Evolutionary conservation across 2,797 vertebrate species (phyloP), one percentile per base, ranked within the genome.

Genomic region (Pseudomugil tenellus): DNA sequence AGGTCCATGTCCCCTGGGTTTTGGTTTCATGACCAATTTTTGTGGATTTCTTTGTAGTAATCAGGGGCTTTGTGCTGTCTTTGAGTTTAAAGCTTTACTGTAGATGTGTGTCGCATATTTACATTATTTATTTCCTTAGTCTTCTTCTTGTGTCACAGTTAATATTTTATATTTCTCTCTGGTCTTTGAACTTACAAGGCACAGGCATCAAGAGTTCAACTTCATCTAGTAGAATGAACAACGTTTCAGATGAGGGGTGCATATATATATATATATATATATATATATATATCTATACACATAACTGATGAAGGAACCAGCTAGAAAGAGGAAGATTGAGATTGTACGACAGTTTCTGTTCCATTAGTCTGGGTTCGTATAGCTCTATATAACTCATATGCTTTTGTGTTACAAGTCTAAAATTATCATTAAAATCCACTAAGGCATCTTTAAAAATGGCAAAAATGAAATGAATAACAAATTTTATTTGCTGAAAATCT

Each of bases 61-160:
- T 28, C 19, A 32, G 32, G 26, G 23, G 10, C 39, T 16, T 46
- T n/a, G 56, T 64, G 19, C 19, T 9, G 0, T 39, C 23, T 61
- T 70, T 35, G 10, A 28, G 13, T 63, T 63, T 35, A 2, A 72
- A 49, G 10, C 10, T 70, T 63, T 52, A 26, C 32, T 31, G 2
- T 52, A 62, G 35, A 58, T 69, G 14, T 48, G 28, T 54, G 65
- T 56, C 26, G 17, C 21, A 19, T 65, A 21, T 84, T 76, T 90
- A 43, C 79, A 86, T 88, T 79, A 88, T 87, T 82, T 63, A 88
- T 85, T 76, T 59, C 60, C 41, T 57, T 51, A 25, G 48, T 80
- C 78, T 76, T 74, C 58, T 67, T 80, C 25, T 66, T 46, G n/a
- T 74, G 63, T 77, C 51, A 67, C 12, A 13, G 48, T 84, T 63